phyloP scores from a whole-genome alignment of 2,888 invertebrate species.

The Agrotis clavis region DNA sequence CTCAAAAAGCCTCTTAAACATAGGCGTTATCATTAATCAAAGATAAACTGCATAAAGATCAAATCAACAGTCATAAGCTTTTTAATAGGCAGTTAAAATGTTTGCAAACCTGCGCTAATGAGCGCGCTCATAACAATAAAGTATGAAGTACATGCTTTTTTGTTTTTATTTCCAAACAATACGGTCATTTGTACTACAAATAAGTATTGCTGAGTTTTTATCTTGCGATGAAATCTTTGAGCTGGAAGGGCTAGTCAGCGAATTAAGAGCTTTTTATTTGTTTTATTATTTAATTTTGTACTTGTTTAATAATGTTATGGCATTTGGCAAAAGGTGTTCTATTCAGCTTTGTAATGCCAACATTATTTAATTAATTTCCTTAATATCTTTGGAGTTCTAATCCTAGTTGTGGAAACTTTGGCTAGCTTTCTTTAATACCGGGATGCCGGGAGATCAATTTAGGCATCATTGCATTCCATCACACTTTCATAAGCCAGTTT shows the following conservation, averaged over 20 bases:
- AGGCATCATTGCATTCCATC: no score
- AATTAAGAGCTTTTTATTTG: conserved; percentile 14
- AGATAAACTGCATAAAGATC: conserved; percentile 59
- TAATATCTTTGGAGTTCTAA: no score
- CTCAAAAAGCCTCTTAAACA: conserved; percentile 21
- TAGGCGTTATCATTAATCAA: conserved; percentile 56
- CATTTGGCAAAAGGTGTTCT: not conserved
- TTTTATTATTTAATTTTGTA: not conserved
- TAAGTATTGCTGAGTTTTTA: conserved; percentile 49
- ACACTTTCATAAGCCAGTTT: not conserved
- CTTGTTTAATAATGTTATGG: not conserved
- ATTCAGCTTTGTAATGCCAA: no score
- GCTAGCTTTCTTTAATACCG: no score
- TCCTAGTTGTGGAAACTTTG: no score
- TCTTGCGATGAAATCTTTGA: conserved; percentile 24
- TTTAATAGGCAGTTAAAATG: conserved; percentile 63
- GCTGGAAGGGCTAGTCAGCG: not conserved
- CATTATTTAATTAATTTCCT: no score
- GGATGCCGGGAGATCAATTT: no score
- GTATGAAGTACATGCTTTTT: conserved; percentile 47
- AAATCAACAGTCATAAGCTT: conserved; percentile 58
- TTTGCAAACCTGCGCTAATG: conserved; percentile 64
- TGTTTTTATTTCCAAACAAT: conserved; percentile 59
- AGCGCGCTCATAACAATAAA: conserved; percentile 59
- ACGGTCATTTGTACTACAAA: conserved; percentile 56